Evolutionary conservation across 2,113 vertebrate species (phyloP).

Genomic region (Pachyramphus minor): DNA sequence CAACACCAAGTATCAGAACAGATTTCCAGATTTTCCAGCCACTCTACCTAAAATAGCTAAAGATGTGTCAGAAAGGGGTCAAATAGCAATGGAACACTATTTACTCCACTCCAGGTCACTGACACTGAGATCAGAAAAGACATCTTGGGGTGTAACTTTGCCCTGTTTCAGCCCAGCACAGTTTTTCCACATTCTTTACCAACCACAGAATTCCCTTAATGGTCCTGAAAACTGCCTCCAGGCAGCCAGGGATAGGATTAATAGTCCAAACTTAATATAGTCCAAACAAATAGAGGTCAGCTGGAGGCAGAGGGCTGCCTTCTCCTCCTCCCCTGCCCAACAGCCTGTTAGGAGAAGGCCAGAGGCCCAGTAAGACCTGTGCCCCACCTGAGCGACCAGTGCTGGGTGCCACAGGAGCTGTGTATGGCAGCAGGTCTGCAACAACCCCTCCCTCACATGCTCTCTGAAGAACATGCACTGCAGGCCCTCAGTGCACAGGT

Average conservation of each 20-base stretch:
- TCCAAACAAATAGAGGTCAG: too few relatives aligned
- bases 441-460: not conserved
- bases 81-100: not conserved
- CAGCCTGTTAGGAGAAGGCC: not conserved
- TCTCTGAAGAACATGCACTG: accelerated
- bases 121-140: not conserved
- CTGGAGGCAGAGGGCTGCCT: not conserved
- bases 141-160: not conserved
- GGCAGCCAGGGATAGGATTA: not conserved
- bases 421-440: not conserved
- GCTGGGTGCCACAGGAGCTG: not conserved
- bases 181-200: slow-evolving; percentile 23
- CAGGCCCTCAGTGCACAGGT: not conserved
- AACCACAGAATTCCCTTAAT: not conserved
- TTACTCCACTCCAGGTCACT: not conserved
- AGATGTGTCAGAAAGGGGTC: not conserved
- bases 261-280: not conserved
- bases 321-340: not conserved
- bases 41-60: not conserved
- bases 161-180: not conserved
- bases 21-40: not conserved
- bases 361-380: not conserved
- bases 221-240: not conserved
- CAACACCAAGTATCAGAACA: not conserved
- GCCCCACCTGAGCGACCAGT: not conserved